phyloP scores from a whole-genome alignment of 1,140 invertebrate species.

The Calycopis cecrops region DNA sequence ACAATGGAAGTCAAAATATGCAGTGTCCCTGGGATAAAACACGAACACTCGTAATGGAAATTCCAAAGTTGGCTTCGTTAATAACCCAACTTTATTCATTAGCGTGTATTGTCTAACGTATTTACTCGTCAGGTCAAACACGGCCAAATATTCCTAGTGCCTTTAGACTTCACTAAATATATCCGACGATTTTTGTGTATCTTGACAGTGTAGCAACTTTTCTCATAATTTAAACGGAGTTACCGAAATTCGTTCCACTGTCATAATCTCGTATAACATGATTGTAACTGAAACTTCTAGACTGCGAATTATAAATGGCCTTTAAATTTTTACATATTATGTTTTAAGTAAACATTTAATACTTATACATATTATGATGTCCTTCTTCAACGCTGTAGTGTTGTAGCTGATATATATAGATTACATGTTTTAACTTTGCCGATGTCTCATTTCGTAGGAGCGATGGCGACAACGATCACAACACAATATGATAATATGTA shows the following conservation, averaged over 20 bases:
- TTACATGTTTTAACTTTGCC: too few species aligned
- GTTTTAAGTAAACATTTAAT: too few species aligned
- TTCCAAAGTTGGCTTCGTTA: conserved; percentile 60
- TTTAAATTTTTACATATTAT: too few species aligned
- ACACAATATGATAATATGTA: too few species aligned
- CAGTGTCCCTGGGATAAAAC: conserved; percentile 47
- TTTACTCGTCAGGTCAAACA: conserved; percentile 65
- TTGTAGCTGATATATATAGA: too few species aligned
- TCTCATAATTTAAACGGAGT: conserved; percentile 42
- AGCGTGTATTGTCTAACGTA: conserved; percentile 67
- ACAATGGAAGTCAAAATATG: conserved; percentile 34
- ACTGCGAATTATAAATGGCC: neutral
- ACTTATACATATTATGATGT: too few species aligned
- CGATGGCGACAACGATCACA: too few species aligned
- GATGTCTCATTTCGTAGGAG: too few species aligned
- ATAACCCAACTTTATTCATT: conserved; percentile 71
- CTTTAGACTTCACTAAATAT: conserved; percentile 57
- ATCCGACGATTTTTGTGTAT: conserved; percentile 60
- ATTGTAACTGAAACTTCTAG: conserved; percentile 29
- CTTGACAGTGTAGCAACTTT: conserved; percentile 44
- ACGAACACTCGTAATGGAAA: conserved; percentile 62
- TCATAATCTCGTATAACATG: conserved; percentile 34
- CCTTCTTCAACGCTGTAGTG: too few species aligned
- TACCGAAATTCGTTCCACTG: conserved; percentile 32
- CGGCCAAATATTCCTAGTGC: conserved; percentile 48